A percentile compares a stretch with the other conserved stretches of the same genome.
Evolutionary conservation across 2,888 invertebrate species (phyloP).

Genomic region (Andrena marginata): DNA sequence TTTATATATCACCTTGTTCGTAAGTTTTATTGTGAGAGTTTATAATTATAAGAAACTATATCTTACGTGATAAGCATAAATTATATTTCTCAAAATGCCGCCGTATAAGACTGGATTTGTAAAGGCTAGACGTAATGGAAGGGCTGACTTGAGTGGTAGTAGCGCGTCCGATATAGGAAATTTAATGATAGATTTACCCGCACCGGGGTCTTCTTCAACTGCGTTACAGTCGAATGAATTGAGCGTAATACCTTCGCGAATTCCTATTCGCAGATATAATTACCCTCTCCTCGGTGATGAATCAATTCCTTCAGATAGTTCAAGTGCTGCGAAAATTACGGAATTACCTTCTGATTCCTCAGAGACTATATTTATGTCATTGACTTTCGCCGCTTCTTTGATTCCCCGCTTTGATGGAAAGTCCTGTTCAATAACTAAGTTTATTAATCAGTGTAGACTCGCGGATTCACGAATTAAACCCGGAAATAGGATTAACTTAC

Average conservation of each 20-base stretch:
- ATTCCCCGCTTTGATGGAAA: neutral
- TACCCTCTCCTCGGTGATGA: neutral
- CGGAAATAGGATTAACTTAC: neutral
- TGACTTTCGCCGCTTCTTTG: neutral
- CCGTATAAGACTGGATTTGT: neutral
- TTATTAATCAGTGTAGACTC: neutral
- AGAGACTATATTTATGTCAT: neutral
- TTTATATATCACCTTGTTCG: neutral
- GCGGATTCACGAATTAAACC: neutral
- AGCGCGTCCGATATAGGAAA: neutral
- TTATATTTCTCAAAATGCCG: constrained; percentile 3
- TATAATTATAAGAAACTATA: neutral
- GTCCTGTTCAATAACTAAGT: neutral
- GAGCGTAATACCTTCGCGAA: neutral
- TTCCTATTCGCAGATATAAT: neutral
- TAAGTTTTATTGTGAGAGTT: neutral
- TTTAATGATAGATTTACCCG: neutral
- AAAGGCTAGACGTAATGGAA: neutral
- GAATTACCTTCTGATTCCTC: neutral
- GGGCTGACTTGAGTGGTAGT: neutral
- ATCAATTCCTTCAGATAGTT: neutral
- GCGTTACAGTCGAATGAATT: neutral
- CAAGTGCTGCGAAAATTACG: neutral
- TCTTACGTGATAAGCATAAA: neutral
- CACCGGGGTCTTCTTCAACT: neutral